Percentiles rank a stretch among this genome's conserved stretches.
Conservation (phyloP, 2,797 vertebrate genomes). For the Ciconia nigra region DNA sequence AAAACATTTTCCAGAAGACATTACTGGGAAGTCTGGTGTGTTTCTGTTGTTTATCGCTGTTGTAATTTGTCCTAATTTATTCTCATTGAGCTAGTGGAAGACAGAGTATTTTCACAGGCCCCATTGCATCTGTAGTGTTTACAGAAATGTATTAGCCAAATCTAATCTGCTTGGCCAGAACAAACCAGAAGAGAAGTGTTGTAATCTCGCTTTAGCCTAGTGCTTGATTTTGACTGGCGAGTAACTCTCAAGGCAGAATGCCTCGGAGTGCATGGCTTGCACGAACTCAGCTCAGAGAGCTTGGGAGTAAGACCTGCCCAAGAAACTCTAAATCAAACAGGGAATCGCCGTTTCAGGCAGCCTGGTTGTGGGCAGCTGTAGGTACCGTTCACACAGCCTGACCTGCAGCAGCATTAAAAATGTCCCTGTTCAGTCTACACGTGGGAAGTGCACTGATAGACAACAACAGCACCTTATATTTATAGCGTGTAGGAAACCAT, state of each 20-base stretch:
- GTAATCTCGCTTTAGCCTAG: not conserved
- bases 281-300: not conserved
- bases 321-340: not conserved
- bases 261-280: not conserved
- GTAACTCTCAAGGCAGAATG: not conserved
- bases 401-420: not conserved
- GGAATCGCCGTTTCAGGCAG: not conserved
- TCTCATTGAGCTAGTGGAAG: not conserved
- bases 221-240: not conserved
- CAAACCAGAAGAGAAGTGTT: not conserved
- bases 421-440: fast-evolving
- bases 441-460: not conserved
- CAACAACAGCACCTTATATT: not conserved
- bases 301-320: not conserved
- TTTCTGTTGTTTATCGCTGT: not conserved
- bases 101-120: not conserved
- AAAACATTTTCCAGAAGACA: not conserved
- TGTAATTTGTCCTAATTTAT: not conserved
- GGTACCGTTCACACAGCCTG: not conserved
- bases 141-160: not conserved
- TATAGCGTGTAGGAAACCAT: not conserved
- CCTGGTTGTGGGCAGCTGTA: not conserved
- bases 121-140: not conserved
- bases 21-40: not conserved
- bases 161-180: not conserved